Evolutionary conservation across 2,888 invertebrate species (phyloP).

Genomic region (Yponomeuta sedellus): DNA sequence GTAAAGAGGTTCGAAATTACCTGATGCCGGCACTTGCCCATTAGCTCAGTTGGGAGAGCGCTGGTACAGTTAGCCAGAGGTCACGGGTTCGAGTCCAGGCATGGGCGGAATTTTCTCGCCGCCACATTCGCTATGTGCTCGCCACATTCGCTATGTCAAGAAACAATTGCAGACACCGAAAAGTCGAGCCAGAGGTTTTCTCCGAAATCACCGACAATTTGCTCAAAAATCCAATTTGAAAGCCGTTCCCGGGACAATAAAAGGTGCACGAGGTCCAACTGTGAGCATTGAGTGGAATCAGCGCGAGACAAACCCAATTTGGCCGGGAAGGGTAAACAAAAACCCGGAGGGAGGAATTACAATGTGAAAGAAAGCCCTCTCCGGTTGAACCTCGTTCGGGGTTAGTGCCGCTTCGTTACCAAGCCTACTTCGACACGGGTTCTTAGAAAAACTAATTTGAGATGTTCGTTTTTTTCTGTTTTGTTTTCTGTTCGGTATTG

Average conservation of each 20-base stretch:
- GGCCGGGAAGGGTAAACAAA: slow-evolving; percentile 51
- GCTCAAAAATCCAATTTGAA: neutral
- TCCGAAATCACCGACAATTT: neutral
- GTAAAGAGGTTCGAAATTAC: too few relatives aligned
- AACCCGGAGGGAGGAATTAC: slow-evolving; percentile 35
- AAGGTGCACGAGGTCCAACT: neutral
- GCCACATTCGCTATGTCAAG: too few relatives aligned
- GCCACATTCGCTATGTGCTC: too few relatives aligned
- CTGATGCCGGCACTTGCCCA: too few relatives aligned
- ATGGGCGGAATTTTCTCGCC: too few relatives aligned
- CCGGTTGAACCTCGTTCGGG: slow-evolving; percentile 16
- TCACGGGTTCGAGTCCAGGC: too few relatives aligned
- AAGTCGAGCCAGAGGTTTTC: neutral
- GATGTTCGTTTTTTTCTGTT: too few relatives aligned
- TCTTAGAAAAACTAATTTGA: too few relatives aligned
- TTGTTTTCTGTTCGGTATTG: too few relatives aligned
- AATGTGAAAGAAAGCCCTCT: slow-evolving; percentile 30
- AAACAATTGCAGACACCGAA: too few relatives aligned
- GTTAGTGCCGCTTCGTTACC: slow-evolving; percentile 14
- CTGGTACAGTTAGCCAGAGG: too few relatives aligned
- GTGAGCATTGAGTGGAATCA: neutral
- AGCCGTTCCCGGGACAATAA: neutral
- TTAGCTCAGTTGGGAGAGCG: too few relatives aligned
- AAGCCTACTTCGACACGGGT: neutral
- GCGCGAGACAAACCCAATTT: slow-evolving; percentile 53